Evolutionary conservation across 2,888 invertebrate species (phyloP), one percentile per base, ranked within the genome.

Genomic region (Rhodophaea formosa): DNA sequence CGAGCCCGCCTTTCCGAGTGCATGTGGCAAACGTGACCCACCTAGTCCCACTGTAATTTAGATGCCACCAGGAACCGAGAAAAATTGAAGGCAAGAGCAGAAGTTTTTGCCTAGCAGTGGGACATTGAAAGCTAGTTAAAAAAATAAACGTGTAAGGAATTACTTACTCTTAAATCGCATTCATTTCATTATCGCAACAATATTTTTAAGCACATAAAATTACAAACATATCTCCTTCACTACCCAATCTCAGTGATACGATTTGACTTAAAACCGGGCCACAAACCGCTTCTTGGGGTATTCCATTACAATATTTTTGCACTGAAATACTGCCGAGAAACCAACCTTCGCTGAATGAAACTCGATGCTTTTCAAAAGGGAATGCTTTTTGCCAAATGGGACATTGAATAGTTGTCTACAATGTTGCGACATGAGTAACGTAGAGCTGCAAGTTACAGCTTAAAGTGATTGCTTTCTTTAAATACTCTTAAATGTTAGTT

Each of bases 271-370:
- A 51, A 35, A 51, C 35, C 49, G 32, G 15, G 16, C 53, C 23
- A 52, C 42, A 43, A n/a, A 32, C 30, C 44, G 32, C 16, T 45
- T 16, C n/a, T 3, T 12, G 32, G 68, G 67, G 64, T 72, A 65
- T 71, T 68, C 79, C 75, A 80, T 82, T 81, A 79, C 79, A 75
- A 79, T 80, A 81, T 82, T 79, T 80, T 80, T 70, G 63, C 77
- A 67, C 69, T 71, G 72, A 80, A 77, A 80, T 79, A 77, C 70
- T 66, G 62, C 59, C 68, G 17, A 45, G 64, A 68, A 69, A 5
- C 51, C 15, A 51, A 35, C 68, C 69, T 66, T 68, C 65, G 59
- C 62, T 59, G 68, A 68, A 69, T 68, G 64, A 60, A 65, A 55
- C 62, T 59, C 52, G 57, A 58, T 56, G 61, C 55, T 65, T 60